phyloP scores from a whole-genome alignment of 2,888 invertebrate species.

The Tipula helvola region DNA sequence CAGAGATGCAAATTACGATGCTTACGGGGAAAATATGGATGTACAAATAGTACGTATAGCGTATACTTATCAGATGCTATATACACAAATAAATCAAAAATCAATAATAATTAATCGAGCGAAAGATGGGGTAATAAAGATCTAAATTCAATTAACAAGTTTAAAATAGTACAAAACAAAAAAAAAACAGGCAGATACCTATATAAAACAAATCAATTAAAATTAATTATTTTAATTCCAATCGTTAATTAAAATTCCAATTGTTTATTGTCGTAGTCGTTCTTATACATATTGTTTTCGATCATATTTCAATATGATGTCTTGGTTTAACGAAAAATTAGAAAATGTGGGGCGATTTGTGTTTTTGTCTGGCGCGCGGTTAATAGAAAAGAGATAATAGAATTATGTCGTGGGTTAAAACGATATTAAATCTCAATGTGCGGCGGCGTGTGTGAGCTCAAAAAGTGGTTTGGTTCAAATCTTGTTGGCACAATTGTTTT shows the following conservation, averaged over 20 bases:
- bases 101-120: background rate
- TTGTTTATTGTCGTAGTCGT: background rate
- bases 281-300: background rate
- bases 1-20: background rate
- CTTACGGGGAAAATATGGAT: background rate
- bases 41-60: background rate
- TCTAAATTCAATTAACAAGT: background rate
- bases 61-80: background rate
- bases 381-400: background rate
- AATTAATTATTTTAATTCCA: background rate
- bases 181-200: no score
- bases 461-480: background rate
- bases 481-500: background rate
- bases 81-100: background rate
- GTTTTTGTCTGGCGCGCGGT: background rate
- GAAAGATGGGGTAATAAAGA: background rate
- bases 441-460: background rate
- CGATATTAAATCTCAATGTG: background rate
- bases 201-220: background rate
- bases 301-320: background rate
- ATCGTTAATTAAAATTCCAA: background rate
- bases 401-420: background rate
- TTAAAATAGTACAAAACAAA: background rate
- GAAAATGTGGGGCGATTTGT: background rate
- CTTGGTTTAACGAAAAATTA: background rate